A percentile compares a stretch with the other conserved stretches of the same genome.
phyloP scores from a whole-genome alignment of 2,113 vertebrate genomes.

The Perca flavescens region DNA sequence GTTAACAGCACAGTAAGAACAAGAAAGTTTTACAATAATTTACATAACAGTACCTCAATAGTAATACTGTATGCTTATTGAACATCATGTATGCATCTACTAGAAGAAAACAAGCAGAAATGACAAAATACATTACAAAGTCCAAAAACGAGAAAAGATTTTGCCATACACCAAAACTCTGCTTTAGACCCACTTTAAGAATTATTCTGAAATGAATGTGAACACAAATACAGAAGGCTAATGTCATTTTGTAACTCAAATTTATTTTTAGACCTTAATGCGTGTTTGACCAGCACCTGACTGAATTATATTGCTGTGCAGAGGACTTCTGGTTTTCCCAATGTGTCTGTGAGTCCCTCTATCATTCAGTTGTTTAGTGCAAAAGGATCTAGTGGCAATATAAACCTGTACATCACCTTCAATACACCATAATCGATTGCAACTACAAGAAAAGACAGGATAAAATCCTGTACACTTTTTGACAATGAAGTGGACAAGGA shows the following conservation, averaged over 20 bases:
- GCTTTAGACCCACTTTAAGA: neutral
- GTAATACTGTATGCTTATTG: neutral
- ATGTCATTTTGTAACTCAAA: neutral
- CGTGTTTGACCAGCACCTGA: neutral
- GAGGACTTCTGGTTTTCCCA: neutral
- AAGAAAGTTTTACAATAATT: neutral
- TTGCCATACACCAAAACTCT: neutral
- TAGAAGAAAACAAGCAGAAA: neutral
- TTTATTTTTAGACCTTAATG: neutral
- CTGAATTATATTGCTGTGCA: neutral
- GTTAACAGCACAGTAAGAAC: neutral
- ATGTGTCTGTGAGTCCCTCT: neutral
- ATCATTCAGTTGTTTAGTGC: neutral
- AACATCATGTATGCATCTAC: neutral
- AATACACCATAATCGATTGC: neutral
- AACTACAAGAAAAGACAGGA: neutral
- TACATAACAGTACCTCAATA: neutral
- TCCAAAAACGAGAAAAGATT: neutral
- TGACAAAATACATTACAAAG: neutral
- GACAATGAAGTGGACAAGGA: neutral
- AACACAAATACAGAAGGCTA: neutral
- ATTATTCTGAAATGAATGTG: neutral
- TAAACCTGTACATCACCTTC: neutral
- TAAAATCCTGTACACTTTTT: neutral
- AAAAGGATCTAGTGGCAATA: neutral